Evolutionary conservation across 2,113 vertebrate species (phyloP), one percentile per base, ranked within the genome.

Genomic region (Seriola rivoliana): DNA sequence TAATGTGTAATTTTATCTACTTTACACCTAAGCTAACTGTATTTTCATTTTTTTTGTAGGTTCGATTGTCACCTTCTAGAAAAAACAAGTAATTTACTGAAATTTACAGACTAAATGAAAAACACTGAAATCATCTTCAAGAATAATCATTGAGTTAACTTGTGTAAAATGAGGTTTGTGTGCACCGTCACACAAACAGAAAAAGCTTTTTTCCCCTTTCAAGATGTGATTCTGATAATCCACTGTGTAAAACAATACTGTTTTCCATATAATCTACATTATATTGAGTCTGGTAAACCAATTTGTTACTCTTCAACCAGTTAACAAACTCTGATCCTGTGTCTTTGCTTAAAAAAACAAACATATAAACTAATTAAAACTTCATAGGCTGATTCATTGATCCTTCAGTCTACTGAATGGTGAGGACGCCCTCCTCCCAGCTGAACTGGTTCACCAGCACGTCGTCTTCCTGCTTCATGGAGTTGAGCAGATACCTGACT

Each of bases 361-460:
- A 38, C 38, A 42, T 42, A 38, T 16, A 13, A 68, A 72, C 57
- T 50, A 70, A 50, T 57, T 2, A 10, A 8, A 34, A 72, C 25
- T 62, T 81, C 50, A 23, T 1, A 75, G n/a, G 12, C 11, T 68
- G 46, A 68, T 44, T 29, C 14, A 29, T n/a, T 48, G 50, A n/a
- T 66, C 52, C 42, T 34, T 70, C 50, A 69, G 55, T 73, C 73
- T 91, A 93, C 36, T 92, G 80, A 29, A 89, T 23, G 12, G 86
- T 93, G 59, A 94, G 64, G 32, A 82, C 42, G 1, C 90, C 93
- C 0, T 92, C 87, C 42, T 94, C 92, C 93, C 82, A 89, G 48
- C 83, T 92, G 70, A 91, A 81, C 85, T 94, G 93, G 87, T 96
- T 95, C 73, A 96, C 90, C 55, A 95, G n/a, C 44, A 96, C 34